phyloP scores from a whole-genome alignment of 2,797 vertebrate species.

The Neomorphus geoffroyi region DNA sequence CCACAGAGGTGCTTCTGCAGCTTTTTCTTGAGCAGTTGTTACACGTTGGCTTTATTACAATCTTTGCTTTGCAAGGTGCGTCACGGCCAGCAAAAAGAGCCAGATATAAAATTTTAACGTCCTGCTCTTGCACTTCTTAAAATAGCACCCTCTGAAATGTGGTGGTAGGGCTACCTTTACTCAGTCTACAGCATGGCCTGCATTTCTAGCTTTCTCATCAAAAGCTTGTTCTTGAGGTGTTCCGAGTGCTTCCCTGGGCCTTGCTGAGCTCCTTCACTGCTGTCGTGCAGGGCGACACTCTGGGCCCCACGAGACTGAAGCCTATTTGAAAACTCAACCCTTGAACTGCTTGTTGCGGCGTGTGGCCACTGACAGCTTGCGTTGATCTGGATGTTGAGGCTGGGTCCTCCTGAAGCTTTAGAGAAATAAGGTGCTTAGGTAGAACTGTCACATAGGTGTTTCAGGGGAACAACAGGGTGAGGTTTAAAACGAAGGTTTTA shows the following conservation, averaged over 20 bases:
- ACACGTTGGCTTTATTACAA: neutral
- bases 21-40: neutral
- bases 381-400: neutral
- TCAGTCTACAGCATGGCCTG: neutral
- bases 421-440: neutral
- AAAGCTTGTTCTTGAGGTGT: neutral
- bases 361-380: neutral
- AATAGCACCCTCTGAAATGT: conserved; percentile 20
- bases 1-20: neutral
- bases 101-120: neutral
- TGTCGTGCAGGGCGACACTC: neutral
- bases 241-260: neutral
- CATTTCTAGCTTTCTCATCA: conserved; percentile 25
- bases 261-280: neutral
- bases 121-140: conserved; percentile 23
- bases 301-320: neutral
- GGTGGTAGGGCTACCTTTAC: conserved; percentile 14
- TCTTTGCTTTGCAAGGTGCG: conserved; percentile 25
- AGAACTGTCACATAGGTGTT: neutral
- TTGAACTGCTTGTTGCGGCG: neutral
- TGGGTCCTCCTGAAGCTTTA: neutral
- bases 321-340: neutral
- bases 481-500: neutral
- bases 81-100: neutral
- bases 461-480: neutral